These are phyloP conservation scores for Camponotus pennsylvanicus DNA, from an alignment of 1,140 invertebrate genomes.

Conservation along the genomic window DNA sequence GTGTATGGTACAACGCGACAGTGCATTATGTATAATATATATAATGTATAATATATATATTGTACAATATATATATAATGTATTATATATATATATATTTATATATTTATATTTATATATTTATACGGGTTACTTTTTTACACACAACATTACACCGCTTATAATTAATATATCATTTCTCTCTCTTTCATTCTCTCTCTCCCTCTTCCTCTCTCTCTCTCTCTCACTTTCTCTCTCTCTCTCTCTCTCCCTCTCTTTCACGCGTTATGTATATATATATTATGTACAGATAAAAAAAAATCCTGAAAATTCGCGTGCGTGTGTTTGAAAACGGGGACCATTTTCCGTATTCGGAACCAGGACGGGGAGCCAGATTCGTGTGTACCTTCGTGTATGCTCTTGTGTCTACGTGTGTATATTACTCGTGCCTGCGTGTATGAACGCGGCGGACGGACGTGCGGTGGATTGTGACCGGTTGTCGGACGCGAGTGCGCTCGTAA, in stretches of 20 bases:
- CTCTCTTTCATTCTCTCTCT: slow-evolving; percentile 45
- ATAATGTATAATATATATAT: slow-evolving; percentile 43
- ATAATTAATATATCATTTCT: slow-evolving; percentile 69
- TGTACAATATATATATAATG: slow-evolving; percentile 45
- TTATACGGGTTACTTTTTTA: slow-evolving; percentile 62
- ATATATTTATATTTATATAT: slow-evolving; percentile 60
- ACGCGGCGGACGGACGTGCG: slow-evolving; percentile 51
- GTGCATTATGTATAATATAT: slow-evolving; percentile 69
- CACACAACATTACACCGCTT: slow-evolving; percentile 77
- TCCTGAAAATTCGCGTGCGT: slow-evolving; percentile 53
- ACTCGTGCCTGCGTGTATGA: slow-evolving; percentile 54
- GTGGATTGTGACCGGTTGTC: slow-evolving; percentile 39
- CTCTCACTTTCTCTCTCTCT: not conserved
- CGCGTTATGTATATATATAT: slow-evolving; percentile 81
- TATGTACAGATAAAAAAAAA: slow-evolving; percentile 83
- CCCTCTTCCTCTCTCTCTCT: not conserved
- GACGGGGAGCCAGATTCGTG: slow-evolving; percentile 38
- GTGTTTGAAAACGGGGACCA: slow-evolving; percentile 31
- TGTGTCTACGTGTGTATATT: slow-evolving; percentile 39
- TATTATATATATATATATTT: slow-evolving; percentile 41
- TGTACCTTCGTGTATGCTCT: slow-evolving; percentile 43
- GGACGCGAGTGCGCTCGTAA: slow-evolving; percentile 59
- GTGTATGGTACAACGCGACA: slow-evolving; percentile 76
- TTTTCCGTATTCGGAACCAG: slow-evolving; percentile 41
- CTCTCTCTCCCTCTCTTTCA: slow-evolving; percentile 48